Evolutionary conservation across 2,113 vertebrate species (phyloP), one percentile per base, ranked within the genome.

Genomic region (Poicephalus meyeri): DNA sequence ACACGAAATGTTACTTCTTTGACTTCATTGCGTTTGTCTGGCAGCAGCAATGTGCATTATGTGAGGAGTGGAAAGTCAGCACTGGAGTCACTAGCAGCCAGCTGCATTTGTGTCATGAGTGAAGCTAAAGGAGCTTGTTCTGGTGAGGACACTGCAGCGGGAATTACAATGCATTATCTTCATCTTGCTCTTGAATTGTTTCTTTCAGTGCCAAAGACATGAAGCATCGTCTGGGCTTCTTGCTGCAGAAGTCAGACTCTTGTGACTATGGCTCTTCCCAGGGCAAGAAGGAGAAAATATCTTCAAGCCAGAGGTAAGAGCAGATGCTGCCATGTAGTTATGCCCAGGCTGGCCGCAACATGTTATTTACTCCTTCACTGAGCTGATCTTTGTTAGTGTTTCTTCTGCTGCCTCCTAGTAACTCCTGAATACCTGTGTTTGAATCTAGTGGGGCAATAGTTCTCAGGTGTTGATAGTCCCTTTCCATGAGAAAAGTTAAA

Each of bases 191-290:
- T 47, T 47, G 18, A 39, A 66, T 93, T n/a, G 29, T 93, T 89
- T 80, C 63, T 74, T 64, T 28, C 97, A 99, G 99, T 61, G 99
- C 99, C 77, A 99, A 99, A 97, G 99, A 99, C 81, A 99, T 99
- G 98, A 99, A 99, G 88, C 98, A 99, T 95, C 98, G 99, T 63
- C 98, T 99, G 33, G 99, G 98, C 42, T 98, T 99, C 88, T 95
- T 99, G 70, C 98, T 99, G 66, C 99, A 99, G 94, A 99, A 99
- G 95, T 97, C 99, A 14, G 99, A 99, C 12, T 98, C 98, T 46
- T 97, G 97, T 21, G 98, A 99, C 79, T 98, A 98, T 17, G 97
- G 97, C 94, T 94, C 96, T 78, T 93, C 80, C 15, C 98, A 98
- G 44, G 46, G 93, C 98, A 98, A 96, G 92, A 98, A 97, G 77